These are phyloP conservation scores for Nipponia nippon DNA, from an alignment of 2,113 vertebrate genomes.

Conservation along the genomic window DNA sequence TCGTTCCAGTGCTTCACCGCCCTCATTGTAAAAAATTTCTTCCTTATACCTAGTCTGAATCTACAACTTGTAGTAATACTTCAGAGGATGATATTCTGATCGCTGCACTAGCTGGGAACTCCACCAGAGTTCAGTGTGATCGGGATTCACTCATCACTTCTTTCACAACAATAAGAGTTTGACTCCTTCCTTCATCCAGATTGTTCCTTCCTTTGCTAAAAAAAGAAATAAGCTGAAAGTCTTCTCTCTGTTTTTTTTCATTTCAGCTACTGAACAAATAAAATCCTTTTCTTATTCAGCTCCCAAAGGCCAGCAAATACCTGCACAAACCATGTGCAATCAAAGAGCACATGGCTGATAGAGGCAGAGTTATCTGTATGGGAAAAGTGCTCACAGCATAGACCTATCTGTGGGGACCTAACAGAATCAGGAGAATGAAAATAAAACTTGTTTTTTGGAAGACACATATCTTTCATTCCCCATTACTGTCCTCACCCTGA, in stretches of 20 bases:
- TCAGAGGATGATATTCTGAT: background rate
- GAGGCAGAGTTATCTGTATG: background rate
- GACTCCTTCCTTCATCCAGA: background rate
- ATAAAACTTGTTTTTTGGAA: background rate
- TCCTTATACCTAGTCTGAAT: too few species aligned
- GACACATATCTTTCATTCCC: background rate
- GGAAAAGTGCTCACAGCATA: background rate
- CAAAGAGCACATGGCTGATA: background rate
- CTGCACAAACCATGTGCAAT: background rate
- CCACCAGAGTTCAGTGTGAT: background rate
- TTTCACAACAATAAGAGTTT: background rate
- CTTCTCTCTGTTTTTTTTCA: background rate
- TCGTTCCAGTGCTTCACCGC: too few species aligned
- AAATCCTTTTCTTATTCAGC: background rate
- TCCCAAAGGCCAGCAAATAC: background rate
- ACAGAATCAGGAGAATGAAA: background rate
- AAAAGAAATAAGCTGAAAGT: background rate
- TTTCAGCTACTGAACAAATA: background rate
- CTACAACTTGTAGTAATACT: background rate
- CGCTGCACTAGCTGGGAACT: accelerated
- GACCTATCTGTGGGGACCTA: background rate
- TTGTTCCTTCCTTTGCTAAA: background rate
- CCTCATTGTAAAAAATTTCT: too few species aligned
- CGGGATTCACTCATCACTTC: background rate
- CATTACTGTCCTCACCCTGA: accelerated